Conservation (phyloP, 2,888 invertebrate species). For the Halocaridina rubra region DNA sequence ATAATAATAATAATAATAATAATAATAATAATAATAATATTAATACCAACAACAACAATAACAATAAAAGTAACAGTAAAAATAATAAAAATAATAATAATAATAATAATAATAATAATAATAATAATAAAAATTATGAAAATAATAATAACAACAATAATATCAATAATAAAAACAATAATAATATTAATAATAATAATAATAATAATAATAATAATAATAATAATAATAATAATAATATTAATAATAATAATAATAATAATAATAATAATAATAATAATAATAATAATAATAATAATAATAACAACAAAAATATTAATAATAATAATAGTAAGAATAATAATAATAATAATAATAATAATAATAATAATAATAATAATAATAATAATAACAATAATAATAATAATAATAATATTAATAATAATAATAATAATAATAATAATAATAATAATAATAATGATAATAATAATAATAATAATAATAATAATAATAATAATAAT, state of each 20-base stretch:
- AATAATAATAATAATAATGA: background rate
- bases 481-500: background rate
- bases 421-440: background rate
- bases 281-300: background rate
- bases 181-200: background rate
- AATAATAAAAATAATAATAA: too few species aligned
- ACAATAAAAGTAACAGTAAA: too few species aligned
- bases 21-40: too few species aligned
- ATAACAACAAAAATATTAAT: background rate
- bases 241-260: background rate
- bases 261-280: background rate
- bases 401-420: background rate
- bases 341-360: background rate
- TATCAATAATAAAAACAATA: too few species aligned
- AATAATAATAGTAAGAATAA: too few species aligned
- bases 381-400: background rate
- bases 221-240: background rate
- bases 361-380: background rate
- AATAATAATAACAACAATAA: too few species aligned
- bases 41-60: too few species aligned
- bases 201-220: background rate
- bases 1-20: too few species aligned
- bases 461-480: background rate
- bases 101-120: too few species aligned
- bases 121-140: too few species aligned